Base-by-base conservation (phyloP, 2,113 vertebrate species). In the Proteles cristata region DNA sequence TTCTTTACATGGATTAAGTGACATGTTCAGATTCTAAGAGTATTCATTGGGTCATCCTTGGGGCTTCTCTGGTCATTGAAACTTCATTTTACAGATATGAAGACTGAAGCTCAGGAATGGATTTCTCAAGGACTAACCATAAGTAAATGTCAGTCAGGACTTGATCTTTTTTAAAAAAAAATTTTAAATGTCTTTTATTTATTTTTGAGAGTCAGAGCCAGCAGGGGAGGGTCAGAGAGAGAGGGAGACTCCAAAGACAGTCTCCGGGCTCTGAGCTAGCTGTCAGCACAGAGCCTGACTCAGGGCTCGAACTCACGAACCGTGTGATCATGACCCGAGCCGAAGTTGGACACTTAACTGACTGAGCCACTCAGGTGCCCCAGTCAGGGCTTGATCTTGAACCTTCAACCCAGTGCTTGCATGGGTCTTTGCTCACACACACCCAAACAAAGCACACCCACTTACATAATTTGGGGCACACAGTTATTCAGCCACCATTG, bases 381-480 rank as follows among this genome's bases (percentile, higher is more conserved):
- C 11, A 28, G 45, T 48, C 25, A 58, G 45, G 21, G 45, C 73
- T 61, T 31, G 33, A 76, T 45, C 68, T 61, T 82, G 26, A 35
- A 45, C 39, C n/a, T 7, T 25, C 33, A 33, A 48, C 21, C 45
- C 77, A 21, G 4, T 11, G 58, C 4, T 53, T 76, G 39, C 28
- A 12, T 15, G 33, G 66, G 14, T 84, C 26, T 83, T 77, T 58
- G 92, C 61, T 65, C 21, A 23, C 31, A 19, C 12, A 19, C 0
- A 33, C 23, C 8, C 33, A 61, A 63, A 63, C 35, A 86, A 33
- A 68, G 7, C n/a, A 31, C 21, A 71, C 66, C 58, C 8, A n/a
- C 4, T 1, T 4, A 8, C 25, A 12, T 7, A 43, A 28, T 5
- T 35, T 2, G 6, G 82, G 28, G 16, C 19, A 31, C 5, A 9